Conservation (phyloP, 2,797 vertebrate species). For the Sarcophilus harrisii region DNA sequence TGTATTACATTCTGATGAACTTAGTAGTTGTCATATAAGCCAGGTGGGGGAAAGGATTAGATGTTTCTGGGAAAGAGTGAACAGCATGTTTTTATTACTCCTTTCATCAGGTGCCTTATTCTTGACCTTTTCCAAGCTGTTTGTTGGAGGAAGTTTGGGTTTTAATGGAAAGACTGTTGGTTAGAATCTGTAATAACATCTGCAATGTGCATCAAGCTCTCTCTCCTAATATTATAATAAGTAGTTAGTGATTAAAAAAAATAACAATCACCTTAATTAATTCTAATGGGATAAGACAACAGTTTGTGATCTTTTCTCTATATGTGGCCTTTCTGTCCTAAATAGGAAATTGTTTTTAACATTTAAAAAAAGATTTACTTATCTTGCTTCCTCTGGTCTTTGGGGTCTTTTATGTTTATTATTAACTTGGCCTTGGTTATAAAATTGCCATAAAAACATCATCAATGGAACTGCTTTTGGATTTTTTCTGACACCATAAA, state of each 20-base stretch:
- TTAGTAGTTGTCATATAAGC: slow-evolving; percentile 43
- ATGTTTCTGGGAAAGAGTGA: slow-evolving; percentile 69
- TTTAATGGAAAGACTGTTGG: slow-evolving; percentile 50
- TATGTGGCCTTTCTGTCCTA: not conserved
- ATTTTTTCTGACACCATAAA: slow-evolving; percentile 29
- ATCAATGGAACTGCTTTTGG: not conserved
- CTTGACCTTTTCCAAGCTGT: slow-evolving; percentile 65
- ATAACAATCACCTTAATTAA: slow-evolving; percentile 25
- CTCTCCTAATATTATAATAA: slow-evolving; percentile 1
- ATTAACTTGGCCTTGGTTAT: not conserved
- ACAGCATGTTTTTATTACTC: slow-evolving; percentile 53
- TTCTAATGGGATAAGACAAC: not conserved
- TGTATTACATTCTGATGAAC: slow-evolving; percentile 30
- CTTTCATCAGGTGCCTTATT: slow-evolving; percentile 67
- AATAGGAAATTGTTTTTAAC: slow-evolving; percentile 1
- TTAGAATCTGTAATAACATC: slow-evolving; percentile 49
- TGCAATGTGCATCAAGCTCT: slow-evolving; percentile 10
- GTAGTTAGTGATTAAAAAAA: slow-evolving; percentile 54
- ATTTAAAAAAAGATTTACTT: not conserved
- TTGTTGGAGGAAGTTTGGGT: slow-evolving; percentile 50
- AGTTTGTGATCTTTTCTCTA: slow-evolving; percentile 19
- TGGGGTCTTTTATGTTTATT: not conserved
- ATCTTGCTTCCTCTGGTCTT: not conserved
- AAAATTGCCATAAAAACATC: not conserved
- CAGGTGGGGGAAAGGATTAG: slow-evolving; percentile 54